Conservation (phyloP, 1,140 invertebrate species). For the Drosophila aff. region DNA sequence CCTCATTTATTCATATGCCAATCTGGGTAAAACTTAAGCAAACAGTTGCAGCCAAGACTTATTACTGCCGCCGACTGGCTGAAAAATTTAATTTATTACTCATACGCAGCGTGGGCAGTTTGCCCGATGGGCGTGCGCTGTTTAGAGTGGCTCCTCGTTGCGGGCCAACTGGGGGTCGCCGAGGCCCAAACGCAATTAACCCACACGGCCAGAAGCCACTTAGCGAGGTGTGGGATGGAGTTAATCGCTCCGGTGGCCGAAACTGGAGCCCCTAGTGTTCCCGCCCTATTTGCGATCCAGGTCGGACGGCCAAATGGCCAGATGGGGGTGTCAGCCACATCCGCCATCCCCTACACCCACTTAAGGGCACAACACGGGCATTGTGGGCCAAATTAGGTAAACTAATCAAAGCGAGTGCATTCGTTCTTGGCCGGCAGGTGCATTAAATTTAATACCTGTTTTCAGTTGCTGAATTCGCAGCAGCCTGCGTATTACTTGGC, state of each 20-base stretch:
- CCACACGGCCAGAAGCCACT: slow-evolving; percentile 29
- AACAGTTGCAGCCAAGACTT: slow-evolving; percentile 31
- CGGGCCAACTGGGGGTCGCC: slow-evolving; percentile 2
- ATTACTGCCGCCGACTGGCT: slow-evolving; percentile 40
- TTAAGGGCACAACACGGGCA: slow-evolving; percentile 11
- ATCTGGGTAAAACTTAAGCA: slow-evolving; percentile 46
- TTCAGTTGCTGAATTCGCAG: slow-evolving; percentile 22
- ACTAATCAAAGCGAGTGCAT: slow-evolving; percentile 63
- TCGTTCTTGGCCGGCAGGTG: slow-evolving; percentile 23
- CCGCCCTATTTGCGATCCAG: slow-evolving; percentile 4
- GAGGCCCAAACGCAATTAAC: slow-evolving; percentile 72
- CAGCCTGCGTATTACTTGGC: slow-evolving; percentile 20
- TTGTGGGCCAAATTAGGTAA: slow-evolving; percentile 30
- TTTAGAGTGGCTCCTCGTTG: slow-evolving; percentile 22
- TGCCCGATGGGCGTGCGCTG: background rate
- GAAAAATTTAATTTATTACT: slow-evolving; percentile 62
- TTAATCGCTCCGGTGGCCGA: slow-evolving; percentile 23
- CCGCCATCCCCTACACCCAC: background rate
- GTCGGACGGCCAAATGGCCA: background rate
- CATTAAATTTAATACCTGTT: slow-evolving; percentile 37
- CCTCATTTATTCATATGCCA: slow-evolving; percentile 59
- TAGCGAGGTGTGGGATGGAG: slow-evolving; percentile 24
- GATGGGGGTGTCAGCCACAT: slow-evolving; percentile 5
- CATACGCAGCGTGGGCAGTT: slow-evolving; percentile 39
- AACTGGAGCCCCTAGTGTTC: background rate